phyloP scores from a whole-genome alignment of 1,140 invertebrate genomes.

The Melitaea cinxia region DNA sequence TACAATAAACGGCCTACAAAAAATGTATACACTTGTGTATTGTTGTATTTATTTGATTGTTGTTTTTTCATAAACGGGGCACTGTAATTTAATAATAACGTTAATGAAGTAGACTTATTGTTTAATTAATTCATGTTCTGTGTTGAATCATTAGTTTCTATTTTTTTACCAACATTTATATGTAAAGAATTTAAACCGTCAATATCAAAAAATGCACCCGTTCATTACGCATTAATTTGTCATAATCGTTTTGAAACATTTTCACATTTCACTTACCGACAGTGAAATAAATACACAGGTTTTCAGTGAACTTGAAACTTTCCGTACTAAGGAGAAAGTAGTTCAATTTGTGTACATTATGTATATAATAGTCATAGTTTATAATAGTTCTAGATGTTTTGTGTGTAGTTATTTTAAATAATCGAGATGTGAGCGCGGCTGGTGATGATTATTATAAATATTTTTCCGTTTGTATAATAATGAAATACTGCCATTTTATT shows the following conservation, averaged over 20 bases:
- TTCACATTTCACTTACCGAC: neutral
- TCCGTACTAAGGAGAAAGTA: slow-evolving; percentile 7
- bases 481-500: slow-evolving; percentile 26
- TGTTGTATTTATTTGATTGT: neutral
- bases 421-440: slow-evolving; percentile 45
- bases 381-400: slow-evolving; percentile 48
- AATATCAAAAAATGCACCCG: slow-evolving; percentile 40
- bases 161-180: neutral
- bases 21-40: neutral
- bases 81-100: neutral
- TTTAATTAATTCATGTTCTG: neutral
- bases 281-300: slow-evolving; percentile 1
- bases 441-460: slow-evolving; percentile 41
- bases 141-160: neutral
- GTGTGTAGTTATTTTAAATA: slow-evolving; percentile 57
- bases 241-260: neutral
- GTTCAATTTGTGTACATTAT: slow-evolving; percentile 54
- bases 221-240: slow-evolving; percentile 53
- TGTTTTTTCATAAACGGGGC: neutral
- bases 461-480: slow-evolving; percentile 37
- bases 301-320: neutral
- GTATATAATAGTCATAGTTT: slow-evolving; percentile 64
- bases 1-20: neutral
- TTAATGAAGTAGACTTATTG: neutral
- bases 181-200: neutral